phyloP scores from a whole-genome alignment of 2,888 invertebrate species.

The Nebria salina region DNA sequence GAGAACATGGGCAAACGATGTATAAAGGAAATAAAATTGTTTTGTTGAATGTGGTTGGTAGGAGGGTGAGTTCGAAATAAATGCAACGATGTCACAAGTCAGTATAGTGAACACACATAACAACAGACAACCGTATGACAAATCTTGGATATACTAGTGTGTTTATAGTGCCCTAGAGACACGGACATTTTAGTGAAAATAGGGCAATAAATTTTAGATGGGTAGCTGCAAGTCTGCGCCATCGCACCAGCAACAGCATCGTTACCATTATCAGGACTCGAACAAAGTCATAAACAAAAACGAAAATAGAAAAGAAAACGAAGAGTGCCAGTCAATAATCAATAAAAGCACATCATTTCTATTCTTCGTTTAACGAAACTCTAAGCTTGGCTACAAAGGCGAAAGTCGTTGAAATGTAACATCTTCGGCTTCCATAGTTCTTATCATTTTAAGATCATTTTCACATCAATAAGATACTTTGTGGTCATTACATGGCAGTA shows the following conservation, averaged over 20 bases:
- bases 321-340: neutral
- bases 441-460: too few species aligned
- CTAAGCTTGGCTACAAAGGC: neutral
- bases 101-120: constrained; percentile 34
- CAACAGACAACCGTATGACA: constrained; percentile 41
- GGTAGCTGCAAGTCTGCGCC: neutral
- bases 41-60: neutral
- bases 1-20: neutral
- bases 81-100: constrained; percentile 27
- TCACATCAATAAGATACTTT: too few species aligned
- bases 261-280: constrained; percentile 32
- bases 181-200: constrained; percentile 43
- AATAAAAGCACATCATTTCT: neutral
- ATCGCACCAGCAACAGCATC: neutral
- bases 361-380: neutral
- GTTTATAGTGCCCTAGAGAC: constrained; percentile 43
- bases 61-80: constrained; percentile 18
- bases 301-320: constrained; percentile 10
- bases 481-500: too few species aligned
- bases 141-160: constrained; percentile 37
- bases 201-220: constrained; percentile 42
- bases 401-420: neutral
- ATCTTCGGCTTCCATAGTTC: too few species aligned
- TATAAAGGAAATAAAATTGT: neutral
- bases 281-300: constrained; percentile 38